A percentile compares a stretch with the other conserved stretches of the same genome.
Conservation (phyloP, 2,797 vertebrate species). For the Girardinus metallicus region DNA sequence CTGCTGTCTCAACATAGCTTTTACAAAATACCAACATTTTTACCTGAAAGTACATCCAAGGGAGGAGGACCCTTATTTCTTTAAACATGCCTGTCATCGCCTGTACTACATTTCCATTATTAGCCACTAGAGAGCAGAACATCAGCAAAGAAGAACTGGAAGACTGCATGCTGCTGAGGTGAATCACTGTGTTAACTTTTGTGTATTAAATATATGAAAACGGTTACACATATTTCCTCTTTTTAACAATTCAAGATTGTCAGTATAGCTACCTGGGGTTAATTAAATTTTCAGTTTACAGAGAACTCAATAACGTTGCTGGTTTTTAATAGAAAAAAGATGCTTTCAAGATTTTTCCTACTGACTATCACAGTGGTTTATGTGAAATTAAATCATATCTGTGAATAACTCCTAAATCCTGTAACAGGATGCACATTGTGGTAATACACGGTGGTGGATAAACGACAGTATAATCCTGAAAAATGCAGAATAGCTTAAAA, state of each 20-base stretch:
- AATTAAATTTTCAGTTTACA: constrained; percentile 54
- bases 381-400: constrained; percentile 31
- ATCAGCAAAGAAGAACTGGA: constrained; percentile 23
- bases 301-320: constrained; percentile 53
- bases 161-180: constrained; percentile 39
- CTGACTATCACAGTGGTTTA: constrained; percentile 36
- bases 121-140: constrained; percentile 71
- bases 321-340: constrained; percentile 42
- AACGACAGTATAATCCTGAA: constrained; percentile 16
- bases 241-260: constrained; percentile 53
- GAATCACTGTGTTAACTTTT: constrained; percentile 64
- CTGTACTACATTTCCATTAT: constrained; percentile 11
- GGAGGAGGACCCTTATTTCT: constrained; percentile 21
- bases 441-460: constrained; percentile 18
- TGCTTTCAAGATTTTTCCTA: constrained; percentile 17
- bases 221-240: constrained; percentile 46
- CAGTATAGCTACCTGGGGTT: constrained; percentile 30
- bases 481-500: constrained; percentile 42
- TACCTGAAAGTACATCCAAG: constrained; percentile 10
- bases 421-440: constrained; percentile 26
- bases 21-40: background rate
- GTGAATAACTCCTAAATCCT: constrained; percentile 5
- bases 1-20: background rate
- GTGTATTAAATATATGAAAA: constrained; percentile 60
- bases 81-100: constrained; percentile 22